phyloP scores from a whole-genome alignment of 2,113 vertebrate species.

The Aleadryas rufinucha region DNA sequence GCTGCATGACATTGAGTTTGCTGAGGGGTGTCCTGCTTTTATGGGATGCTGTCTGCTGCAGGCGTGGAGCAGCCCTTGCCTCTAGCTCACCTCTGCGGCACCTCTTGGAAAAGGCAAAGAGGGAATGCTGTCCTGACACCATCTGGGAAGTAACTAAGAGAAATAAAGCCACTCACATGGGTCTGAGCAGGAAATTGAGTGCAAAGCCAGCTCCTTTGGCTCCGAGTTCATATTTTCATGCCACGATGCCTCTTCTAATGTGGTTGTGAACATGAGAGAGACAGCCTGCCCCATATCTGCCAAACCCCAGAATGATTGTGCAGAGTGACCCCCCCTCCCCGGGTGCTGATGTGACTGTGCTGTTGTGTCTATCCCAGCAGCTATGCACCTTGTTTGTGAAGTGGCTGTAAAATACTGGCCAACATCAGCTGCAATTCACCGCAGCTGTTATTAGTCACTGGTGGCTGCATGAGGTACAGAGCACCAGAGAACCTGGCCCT shows the following conservation, averaged over 20 bases:
- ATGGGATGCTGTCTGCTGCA: rapidly evolving
- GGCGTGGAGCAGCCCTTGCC: rapidly evolving
- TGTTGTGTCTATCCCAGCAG: rapidly evolving
- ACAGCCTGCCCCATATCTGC: rapidly evolving
- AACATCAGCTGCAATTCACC: rapidly evolving
- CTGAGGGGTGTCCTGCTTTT: rapidly evolving
- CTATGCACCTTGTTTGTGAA: neutral
- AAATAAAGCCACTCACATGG: rapidly evolving
- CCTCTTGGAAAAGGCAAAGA: neutral
- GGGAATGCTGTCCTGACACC: neutral
- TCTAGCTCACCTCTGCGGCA: neutral
- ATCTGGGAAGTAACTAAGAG: neutral
- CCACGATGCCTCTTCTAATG: neutral
- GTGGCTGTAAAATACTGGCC: neutral
- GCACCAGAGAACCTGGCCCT: neutral
- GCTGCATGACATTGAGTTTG: neutral
- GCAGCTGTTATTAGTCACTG: neutral
- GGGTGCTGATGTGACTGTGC: neutral
- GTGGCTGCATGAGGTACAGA: neutral
- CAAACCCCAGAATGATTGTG: no score
- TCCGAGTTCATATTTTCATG: neutral
- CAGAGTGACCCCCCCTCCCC: rapidly evolving
- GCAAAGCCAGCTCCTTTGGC: neutral
- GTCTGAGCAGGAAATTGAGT: neutral
- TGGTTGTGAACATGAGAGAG: neutral